phyloP scores from a whole-genome alignment of 2,888 invertebrate species.

The Timandra comae region DNA sequence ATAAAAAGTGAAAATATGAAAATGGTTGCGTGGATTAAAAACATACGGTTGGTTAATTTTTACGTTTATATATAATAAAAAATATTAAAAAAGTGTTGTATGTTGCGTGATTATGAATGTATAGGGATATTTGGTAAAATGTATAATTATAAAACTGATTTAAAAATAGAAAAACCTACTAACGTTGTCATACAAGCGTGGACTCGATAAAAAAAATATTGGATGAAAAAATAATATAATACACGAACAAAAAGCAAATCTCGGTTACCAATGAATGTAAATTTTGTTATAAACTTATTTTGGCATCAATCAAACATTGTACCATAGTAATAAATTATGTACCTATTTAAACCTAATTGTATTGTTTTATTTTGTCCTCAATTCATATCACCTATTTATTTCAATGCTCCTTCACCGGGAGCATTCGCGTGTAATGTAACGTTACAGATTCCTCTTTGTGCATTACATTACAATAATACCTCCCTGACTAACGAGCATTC shows the following conservation, averaged over 20 bases:
- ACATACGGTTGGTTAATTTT: conserved; percentile 64
- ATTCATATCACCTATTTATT: no score
- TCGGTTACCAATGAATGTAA: conserved; percentile 26
- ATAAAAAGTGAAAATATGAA: conserved; percentile 41
- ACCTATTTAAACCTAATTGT: conserved; percentile 52
- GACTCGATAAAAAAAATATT: conserved; percentile 26
- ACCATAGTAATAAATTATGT: conserved; percentile 76
- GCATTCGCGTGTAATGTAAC: no score
- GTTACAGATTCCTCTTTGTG: no score
- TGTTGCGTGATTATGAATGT: conserved; percentile 39
- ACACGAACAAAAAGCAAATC: conserved; percentile 6
- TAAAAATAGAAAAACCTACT: conserved; percentile 20
- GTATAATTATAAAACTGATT: conserved; percentile 22
- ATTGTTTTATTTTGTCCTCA: conserved; percentile 23
- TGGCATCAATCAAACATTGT: conserved; percentile 66
- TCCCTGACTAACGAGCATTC: no score
- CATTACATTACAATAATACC: no score
- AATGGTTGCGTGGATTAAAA: conserved; percentile 46
- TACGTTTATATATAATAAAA: conserved; percentile 64
- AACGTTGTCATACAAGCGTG: conserved; percentile 40
- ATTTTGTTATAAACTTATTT: conserved; percentile 27
- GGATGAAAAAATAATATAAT: no score
- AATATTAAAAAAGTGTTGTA: conserved; percentile 41
- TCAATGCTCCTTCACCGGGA: no score
- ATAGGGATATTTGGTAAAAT: conserved; percentile 43